Evolutionary conservation across 2,888 invertebrate genomes (phyloP).

Genomic region (Lampropteryx suffumata): DNA sequence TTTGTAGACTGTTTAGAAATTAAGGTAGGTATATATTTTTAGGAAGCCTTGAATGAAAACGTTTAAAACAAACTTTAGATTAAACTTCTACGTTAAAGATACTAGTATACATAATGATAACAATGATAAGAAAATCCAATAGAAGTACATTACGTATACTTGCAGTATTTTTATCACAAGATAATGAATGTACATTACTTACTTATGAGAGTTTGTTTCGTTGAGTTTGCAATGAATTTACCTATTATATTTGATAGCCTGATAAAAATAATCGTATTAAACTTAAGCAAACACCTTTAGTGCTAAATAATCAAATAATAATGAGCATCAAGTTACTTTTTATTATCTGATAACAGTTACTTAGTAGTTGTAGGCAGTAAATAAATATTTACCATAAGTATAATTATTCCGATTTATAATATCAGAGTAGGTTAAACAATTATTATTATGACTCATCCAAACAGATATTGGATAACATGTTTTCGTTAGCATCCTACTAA

Average conservation of each 20-base stretch:
- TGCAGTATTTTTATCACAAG: slow-evolving; percentile 25
- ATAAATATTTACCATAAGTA: slow-evolving; percentile 19
- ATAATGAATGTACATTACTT: slow-evolving; percentile 1
- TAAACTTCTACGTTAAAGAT: slow-evolving; percentile 36
- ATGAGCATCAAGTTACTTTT: slow-evolving; percentile 2
- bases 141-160: slow-evolving; percentile 19
- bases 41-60: no score
- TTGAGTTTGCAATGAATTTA: not conserved
- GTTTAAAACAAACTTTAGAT: slow-evolving; percentile 35
- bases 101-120: slow-evolving; percentile 19
- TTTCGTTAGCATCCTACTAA: slow-evolving; percentile 59
- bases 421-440: slow-evolving; percentile 12
- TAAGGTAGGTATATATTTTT: no score
- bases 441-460: slow-evolving; percentile 36
- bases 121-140: slow-evolving; percentile 14
- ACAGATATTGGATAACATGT: slow-evolving; percentile 56
- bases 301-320: not conserved
- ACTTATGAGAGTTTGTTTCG: not conserved
- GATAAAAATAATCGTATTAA: no score
- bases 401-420: slow-evolving; percentile 18
- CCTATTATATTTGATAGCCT: no score
- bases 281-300: not conserved
- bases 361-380: slow-evolving; percentile 9
- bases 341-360: slow-evolving; percentile 6
- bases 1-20: no score